Conservation (phyloP, 2,888 invertebrate genomes). For the Torymus aiolomorphi region DNA sequence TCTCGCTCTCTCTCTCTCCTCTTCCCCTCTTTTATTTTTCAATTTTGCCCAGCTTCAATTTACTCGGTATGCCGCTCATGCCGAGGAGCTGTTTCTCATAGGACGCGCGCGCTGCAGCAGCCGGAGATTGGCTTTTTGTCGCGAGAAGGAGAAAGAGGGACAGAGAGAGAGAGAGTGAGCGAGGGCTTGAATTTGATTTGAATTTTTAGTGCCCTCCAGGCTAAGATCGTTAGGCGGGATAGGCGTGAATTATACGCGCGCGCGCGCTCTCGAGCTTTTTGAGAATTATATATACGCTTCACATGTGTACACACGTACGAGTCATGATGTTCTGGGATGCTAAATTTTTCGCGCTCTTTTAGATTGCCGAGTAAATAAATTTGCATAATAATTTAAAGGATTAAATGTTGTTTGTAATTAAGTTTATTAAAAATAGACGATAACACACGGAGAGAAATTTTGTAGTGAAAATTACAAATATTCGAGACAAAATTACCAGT, state of each 20-base stretch:
- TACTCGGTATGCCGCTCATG: slow-evolving; percentile 47
- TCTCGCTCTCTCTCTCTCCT: slow-evolving; percentile 1
- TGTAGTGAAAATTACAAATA: too few species aligned
- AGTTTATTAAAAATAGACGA: too few species aligned
- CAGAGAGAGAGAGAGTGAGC: too few species aligned
- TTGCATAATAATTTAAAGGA: too few species aligned
- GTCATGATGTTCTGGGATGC: neutral
- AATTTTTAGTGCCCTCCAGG: slow-evolving; percentile 41
- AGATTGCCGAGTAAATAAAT: neutral
- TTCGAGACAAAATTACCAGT: too few species aligned
- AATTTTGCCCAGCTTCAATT: slow-evolving; percentile 51
- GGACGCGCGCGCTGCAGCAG: neutral
- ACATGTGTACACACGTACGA: too few species aligned
- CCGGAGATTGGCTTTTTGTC: slow-evolving; percentile 54
- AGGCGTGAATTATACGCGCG: slow-evolving; percentile 34
- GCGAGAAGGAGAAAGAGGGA: neutral
- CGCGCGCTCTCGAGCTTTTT: neutral
- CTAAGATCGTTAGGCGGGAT: slow-evolving; percentile 39
- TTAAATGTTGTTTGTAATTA: too few species aligned
- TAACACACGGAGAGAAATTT: too few species aligned
- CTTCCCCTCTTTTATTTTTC: slow-evolving; percentile 38
- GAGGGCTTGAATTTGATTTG: slow-evolving; percentile 44
- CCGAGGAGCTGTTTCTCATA: slow-evolving; percentile 44
- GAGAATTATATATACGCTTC: neutral
- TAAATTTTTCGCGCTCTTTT: slow-evolving; percentile 3